A percentile compares a stretch with the other conserved stretches of the same genome.
phyloP scores from a whole-genome alignment of 1,140 invertebrate species.

The Brachionus calyciflorus region DNA sequence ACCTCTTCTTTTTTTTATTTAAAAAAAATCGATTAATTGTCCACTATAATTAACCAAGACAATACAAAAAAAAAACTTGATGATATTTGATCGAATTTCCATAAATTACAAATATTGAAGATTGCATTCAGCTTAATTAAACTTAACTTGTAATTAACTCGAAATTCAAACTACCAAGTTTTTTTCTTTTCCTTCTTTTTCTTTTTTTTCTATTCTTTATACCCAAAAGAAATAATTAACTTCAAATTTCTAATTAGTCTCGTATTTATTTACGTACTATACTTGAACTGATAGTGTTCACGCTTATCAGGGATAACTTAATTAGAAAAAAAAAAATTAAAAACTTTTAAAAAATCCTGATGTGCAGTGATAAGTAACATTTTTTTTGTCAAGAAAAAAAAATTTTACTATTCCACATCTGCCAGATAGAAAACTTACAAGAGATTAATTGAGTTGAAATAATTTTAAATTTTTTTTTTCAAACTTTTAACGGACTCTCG shows the following conservation, averaged over 20 bases:
- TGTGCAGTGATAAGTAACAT: conserved; percentile 41
- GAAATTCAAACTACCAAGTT: conserved; percentile 15
- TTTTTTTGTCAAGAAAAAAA: background rate
- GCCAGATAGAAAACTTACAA: background rate
- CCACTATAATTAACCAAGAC: conserved; percentile 40
- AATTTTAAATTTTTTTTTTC: background rate
- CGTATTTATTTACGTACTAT: background rate
- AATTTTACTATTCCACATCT: background rate
- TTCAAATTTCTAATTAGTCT: conserved; percentile 35
- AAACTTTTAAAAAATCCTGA: background rate
- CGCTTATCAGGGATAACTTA: conserved; percentile 4
- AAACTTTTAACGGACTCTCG: conserved; percentile 20
- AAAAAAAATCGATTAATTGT: conserved; percentile 40
- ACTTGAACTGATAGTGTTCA: conserved; percentile 35
- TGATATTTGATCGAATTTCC: conserved; percentile 37
- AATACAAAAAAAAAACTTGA: too few species aligned
- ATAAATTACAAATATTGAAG: background rate
- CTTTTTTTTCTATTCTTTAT: too few species aligned
- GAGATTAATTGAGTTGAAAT: conserved; percentile 20
- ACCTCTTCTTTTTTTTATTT: background rate
- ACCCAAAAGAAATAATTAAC: conserved; percentile 39
- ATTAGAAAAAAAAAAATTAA: too few species aligned
- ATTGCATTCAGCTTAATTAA: conserved; percentile 5
- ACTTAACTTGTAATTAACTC: conserved; percentile 40
- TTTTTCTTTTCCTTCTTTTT: too few species aligned